A percentile compares a stretch with the other conserved stretches of the same genome.
Evolutionary conservation across 2,113 vertebrate genomes (phyloP).

Genomic region (Puma concolor): DNA sequence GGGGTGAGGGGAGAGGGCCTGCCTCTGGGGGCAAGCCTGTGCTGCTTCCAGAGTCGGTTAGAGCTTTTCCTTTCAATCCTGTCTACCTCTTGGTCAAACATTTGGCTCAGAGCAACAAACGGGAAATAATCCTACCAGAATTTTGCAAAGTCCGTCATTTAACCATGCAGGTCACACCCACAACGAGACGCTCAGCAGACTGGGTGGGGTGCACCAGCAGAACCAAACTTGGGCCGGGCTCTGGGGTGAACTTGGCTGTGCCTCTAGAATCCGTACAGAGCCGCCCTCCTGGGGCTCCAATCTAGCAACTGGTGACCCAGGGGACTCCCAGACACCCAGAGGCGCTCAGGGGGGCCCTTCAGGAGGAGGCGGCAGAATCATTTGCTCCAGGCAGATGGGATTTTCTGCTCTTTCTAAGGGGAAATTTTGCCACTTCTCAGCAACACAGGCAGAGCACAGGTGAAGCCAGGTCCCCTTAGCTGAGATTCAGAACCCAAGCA

Average conservation of each 20-base stretch:
- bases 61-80: neutral
- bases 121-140: neutral
- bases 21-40: no score
- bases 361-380: neutral
- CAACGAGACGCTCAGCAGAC: neutral
- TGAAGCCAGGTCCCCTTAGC: neutral
- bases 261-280: neutral
- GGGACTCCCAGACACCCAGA: neutral
- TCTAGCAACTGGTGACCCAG: neutral
- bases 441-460: rapidly evolving
- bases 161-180: neutral
- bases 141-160: neutral
- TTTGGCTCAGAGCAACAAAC: neutral
- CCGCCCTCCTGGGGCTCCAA: neutral
- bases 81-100: neutral
- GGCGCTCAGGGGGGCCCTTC: neutral
- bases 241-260: neutral
- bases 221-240: neutral
- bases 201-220: neutral
- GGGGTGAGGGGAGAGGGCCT: no score
- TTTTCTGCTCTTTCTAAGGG: neutral
- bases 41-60: neutral
- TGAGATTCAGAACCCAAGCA: neutral
- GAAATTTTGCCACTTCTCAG: neutral
- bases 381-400: rapidly evolving